phyloP scores from a whole-genome alignment of 2,888 invertebrate genomes.

The Brenthis ino region DNA sequence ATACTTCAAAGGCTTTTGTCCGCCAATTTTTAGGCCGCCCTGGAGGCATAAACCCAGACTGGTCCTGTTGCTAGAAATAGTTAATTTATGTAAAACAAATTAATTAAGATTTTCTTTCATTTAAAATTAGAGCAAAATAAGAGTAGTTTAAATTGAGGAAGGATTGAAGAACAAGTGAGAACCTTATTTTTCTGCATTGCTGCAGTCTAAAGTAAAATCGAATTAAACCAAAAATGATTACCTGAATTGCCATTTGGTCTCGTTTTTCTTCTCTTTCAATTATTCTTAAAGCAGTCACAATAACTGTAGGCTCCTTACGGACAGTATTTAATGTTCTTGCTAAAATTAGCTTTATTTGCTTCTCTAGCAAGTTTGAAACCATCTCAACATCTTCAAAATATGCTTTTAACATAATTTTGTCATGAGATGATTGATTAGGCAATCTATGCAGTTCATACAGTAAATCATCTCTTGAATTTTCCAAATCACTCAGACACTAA shows the following conservation, averaged over 20 bases:
- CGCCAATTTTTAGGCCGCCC: slow-evolving; percentile 97
- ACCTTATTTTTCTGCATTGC: not conserved
- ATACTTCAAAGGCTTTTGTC: slow-evolving; percentile 90
- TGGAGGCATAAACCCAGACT: slow-evolving; percentile 95
- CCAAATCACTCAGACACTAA: slow-evolving; percentile 94
- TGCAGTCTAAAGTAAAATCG: not conserved
- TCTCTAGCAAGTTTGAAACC: slow-evolving; percentile 93
- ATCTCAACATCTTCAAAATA: slow-evolving; percentile 98
- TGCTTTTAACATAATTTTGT: slow-evolving; percentile 95
- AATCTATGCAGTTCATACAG: slow-evolving; percentile 96
- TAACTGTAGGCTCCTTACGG: slow-evolving; percentile 95
- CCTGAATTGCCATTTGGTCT: slow-evolving; percentile 92
- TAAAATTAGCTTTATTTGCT: slow-evolving; percentile 94
- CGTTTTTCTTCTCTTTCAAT: slow-evolving; percentile 98
- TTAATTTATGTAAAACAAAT: not conserved
- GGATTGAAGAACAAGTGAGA: not conserved
- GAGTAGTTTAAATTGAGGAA: not conserved
- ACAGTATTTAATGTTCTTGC: slow-evolving; percentile 96
- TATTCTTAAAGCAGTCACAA: slow-evolving; percentile 97
- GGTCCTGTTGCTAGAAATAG: slow-evolving; percentile 84
- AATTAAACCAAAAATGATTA: slow-evolving; percentile 16
- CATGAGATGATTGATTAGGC: slow-evolving; percentile 94
- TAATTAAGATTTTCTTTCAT: not conserved
- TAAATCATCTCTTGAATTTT: slow-evolving; percentile 97
- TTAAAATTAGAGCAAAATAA: no score